These are phyloP conservation scores for Asarcornis scutulata DNA, from an alignment of 2,113 vertebrate species.

Conservation along the genomic window DNA sequence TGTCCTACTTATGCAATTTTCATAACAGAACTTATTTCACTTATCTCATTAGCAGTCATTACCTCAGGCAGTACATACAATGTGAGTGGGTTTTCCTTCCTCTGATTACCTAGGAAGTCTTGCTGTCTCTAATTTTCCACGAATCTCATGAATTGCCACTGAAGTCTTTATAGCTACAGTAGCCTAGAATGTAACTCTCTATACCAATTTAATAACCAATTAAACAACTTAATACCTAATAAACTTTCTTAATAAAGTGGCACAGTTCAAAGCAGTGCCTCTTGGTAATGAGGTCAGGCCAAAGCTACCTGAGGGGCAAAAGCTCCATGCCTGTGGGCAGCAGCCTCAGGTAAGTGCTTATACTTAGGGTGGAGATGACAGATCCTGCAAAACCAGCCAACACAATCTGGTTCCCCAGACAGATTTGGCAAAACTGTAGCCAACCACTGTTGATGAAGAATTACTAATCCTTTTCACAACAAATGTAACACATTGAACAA, in stretches of 20 bases:
- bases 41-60: constrained; percentile 39
- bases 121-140: constrained; percentile 42
- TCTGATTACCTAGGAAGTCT: constrained; percentile 14
- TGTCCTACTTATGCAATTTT: not conserved
- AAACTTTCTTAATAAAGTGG: constrained; percentile 27
- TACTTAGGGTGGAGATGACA: not conserved
- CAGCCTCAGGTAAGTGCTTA: not conserved
- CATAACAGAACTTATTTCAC: constrained; percentile 1
- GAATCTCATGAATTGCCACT: constrained; percentile 25
- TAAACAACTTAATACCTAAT: constrained; percentile 44
- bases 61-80: constrained; percentile 6
- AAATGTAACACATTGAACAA: rapidly evolving
- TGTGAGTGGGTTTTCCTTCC: constrained; percentile 33
- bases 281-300: not conserved
- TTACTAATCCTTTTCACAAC: not conserved
- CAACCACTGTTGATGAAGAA: not conserved
- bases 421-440: not conserved
- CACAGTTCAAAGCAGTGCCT: not conserved
- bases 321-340: not conserved
- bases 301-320: not conserved
- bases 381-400: not conserved
- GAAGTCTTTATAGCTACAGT: constrained; percentile 45
- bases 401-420: not conserved
- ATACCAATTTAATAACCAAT: constrained; percentile 17
- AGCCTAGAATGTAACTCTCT: constrained; percentile 5